These are phyloP conservation scores for Phoebastria nigripes DNA, from an alignment of 2,797 vertebrate species.

Conservation along the genomic window DNA sequence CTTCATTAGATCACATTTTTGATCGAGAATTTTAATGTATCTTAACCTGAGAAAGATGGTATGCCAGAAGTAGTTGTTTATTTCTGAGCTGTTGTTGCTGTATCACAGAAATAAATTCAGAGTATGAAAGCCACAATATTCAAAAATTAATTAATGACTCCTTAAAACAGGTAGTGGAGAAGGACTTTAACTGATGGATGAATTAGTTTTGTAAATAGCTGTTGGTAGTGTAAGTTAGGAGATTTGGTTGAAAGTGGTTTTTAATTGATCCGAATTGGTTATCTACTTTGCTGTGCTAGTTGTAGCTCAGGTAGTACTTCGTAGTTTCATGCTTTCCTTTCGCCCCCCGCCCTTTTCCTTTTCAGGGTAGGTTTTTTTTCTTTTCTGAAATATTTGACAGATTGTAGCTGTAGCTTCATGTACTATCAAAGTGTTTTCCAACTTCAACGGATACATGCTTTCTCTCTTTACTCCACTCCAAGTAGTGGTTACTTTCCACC, in stretches of 20 bases:
- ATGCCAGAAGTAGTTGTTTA: neutral
- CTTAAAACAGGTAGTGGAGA: neutral
- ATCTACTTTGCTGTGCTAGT: neutral
- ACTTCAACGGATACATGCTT: neutral
- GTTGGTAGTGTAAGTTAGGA: neutral
- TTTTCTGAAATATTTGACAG: neutral
- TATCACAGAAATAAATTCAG: neutral
- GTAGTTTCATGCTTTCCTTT: neutral
- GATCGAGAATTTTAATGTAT: conserved; percentile 46
- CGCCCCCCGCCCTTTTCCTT: rapidly evolving
- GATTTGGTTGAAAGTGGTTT: neutral
- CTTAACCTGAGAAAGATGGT: neutral
- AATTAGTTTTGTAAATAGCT: neutral
- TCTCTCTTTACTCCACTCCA: neutral
- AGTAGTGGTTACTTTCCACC: neutral
- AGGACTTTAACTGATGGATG: neutral
- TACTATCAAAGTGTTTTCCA: neutral
- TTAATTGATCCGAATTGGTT: neutral
- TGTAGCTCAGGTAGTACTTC: neutral
- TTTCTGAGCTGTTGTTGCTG: neutral
- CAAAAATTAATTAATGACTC: conserved; percentile 33
- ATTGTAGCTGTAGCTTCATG: neutral
- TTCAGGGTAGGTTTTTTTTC: neutral
- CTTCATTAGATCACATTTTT: conserved; percentile 71
- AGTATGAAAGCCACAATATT: conserved; percentile 20